Base-by-base conservation (phyloP, 2,888 invertebrate genomes). In the Caenorhabditis drosophilae region DNA sequence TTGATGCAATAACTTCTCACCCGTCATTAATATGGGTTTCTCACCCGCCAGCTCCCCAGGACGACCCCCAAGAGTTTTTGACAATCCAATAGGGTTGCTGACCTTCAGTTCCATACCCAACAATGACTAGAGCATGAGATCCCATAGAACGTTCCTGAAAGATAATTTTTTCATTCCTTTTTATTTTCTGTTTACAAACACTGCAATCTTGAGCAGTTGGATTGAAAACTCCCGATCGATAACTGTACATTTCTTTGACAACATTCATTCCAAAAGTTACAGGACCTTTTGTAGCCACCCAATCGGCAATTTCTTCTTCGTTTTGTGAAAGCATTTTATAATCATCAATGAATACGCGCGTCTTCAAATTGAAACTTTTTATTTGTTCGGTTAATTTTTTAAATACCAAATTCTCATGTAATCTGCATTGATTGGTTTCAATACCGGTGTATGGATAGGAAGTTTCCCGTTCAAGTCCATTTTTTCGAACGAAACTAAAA, bases 231-330 rank as follows among this genome's bases (percentile, higher is more conserved):
- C 80, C 80, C 7, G 66, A 67, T 26, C 63, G 48, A 54, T 80
- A 80, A 35, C 59, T 56, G 63, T 71, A 80, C 72, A 80, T 73
- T 4, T 58, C 51, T 36, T 73, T 71, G 27, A 64, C 70, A 4
- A 80, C 80, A n/a, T 74, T 73, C 70, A 80, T 75, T 15, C 79
- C 78, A 52, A 78, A 63, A 22, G 77, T 67, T 11, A 79, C 73
- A 2, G 78, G 78, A 18, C 78, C 78, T 4, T 74, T 71, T 15
- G 67, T 57, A 7, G 73, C 73, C 18, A 78, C 62, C 74, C 76
- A 79, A 31, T 79, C 67, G 6, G 78, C 78, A 47, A 79, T 64
- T n/a, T 60, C 49, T 4, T 70, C 73, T 44, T 78, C 78, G 25
- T 77, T 64, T 42, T 34, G 42, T 0, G 59, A 61, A 0, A 72